Percentiles rank a stretch among this genome's conserved stretches.
These are phyloP conservation scores for Agapostemon virescens DNA, from an alignment of 2,888 invertebrate genomes.

Conservation along the genomic window DNA sequence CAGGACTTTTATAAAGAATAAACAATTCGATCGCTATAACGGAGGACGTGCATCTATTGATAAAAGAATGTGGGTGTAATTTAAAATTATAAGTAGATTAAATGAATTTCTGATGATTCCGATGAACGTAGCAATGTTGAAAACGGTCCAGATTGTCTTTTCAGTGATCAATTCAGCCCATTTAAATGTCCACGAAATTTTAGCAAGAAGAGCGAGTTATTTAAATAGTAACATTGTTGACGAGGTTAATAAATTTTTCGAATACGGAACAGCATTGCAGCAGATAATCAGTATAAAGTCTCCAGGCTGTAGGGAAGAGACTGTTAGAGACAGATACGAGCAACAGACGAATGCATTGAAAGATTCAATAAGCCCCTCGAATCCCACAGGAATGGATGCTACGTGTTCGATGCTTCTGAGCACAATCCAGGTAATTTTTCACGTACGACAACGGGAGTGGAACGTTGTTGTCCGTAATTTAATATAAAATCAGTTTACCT, in stretches of 20 bases:
- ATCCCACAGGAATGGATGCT: slow-evolving; percentile 56
- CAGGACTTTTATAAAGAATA: no score
- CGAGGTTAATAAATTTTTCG: slow-evolving; percentile 38
- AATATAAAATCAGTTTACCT: slow-evolving; percentile 54
- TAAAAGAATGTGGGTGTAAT: neutral
- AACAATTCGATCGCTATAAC: no score
- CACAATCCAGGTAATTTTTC: slow-evolving; percentile 62
- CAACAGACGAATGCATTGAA: slow-evolving; percentile 55
- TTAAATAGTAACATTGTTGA: neutral
- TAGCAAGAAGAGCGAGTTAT: neutral
- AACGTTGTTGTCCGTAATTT: slow-evolving; percentile 53
- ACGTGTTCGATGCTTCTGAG: slow-evolving; percentile 57
- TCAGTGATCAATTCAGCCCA: neutral
- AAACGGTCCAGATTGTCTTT: neutral
- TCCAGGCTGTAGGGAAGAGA: slow-evolving; percentile 13
- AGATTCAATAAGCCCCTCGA: slow-evolving; percentile 62
- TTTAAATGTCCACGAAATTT: neutral
- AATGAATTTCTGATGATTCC: no score
- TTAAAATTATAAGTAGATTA: neutral
- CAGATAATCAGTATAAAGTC: slow-evolving; percentile 49
- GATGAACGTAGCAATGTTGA: neutral
- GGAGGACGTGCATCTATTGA: no score
- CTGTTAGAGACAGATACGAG: slow-evolving; percentile 42
- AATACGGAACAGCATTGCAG: slow-evolving; percentile 25
- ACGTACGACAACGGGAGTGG: slow-evolving; percentile 46